Conservation (phyloP, 1,140 invertebrate genomes). For the Drosophila ficusphila region DNA sequence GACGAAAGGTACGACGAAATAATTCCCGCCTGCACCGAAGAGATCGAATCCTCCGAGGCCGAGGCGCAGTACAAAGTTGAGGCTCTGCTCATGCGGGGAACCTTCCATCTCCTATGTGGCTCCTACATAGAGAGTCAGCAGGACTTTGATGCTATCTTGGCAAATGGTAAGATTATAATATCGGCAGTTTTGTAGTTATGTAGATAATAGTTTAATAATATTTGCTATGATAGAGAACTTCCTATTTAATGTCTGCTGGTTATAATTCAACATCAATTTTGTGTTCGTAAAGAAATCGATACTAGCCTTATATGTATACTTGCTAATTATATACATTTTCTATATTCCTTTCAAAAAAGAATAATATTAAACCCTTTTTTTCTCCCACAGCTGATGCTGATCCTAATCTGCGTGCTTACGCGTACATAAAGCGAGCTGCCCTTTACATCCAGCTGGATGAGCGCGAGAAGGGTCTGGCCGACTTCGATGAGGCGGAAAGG, state of each 20-base stretch:
- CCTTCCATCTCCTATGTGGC: slow-evolving; percentile 92
- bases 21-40: slow-evolving; percentile 91
- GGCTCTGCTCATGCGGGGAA: slow-evolving; percentile 91
- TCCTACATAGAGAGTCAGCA: slow-evolving; percentile 88
- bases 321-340: no score
- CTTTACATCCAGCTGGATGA: slow-evolving; percentile 92
- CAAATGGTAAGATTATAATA: slow-evolving; percentile 85
- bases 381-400: slow-evolving; percentile 84
- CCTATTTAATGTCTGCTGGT: no score
- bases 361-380: no score
- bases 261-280: no score
- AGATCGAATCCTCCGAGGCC: slow-evolving; percentile 88
- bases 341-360: no score
- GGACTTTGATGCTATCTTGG: slow-evolving; percentile 89
- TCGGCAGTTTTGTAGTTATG: no score
- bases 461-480: slow-evolving; percentile 89
- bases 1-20: slow-evolving; percentile 91
- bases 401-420: slow-evolving; percentile 90
- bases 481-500: slow-evolving; percentile 91
- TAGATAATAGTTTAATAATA: no score
- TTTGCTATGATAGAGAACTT: no score
- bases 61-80: slow-evolving; percentile 86
- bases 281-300: no score
- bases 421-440: slow-evolving; percentile 94
- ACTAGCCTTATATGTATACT: no score